Percentiles rank a stretch among this genome's conserved stretches.
These are phyloP conservation scores for Aporophyla nigra DNA, from an alignment of 2,888 invertebrate species.

Conservation along the genomic window DNA sequence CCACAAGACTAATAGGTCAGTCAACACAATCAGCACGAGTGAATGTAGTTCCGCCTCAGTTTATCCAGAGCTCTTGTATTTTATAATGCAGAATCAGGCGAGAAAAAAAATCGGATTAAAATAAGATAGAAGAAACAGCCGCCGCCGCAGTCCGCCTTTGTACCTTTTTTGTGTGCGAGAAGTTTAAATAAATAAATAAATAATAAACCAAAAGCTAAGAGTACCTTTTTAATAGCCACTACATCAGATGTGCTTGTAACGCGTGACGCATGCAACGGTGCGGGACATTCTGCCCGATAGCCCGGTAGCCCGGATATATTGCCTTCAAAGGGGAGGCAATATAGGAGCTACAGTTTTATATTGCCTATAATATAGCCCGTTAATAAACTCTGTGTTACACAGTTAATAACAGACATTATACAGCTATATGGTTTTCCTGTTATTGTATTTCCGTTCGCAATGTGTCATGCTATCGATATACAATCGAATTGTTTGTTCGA, in stretches of 20 bases:
- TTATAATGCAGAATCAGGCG: too few species aligned
- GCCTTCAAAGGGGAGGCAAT: background rate
- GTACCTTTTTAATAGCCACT: conserved; percentile 26
- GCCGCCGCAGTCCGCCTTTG: too few species aligned
- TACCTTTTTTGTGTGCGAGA: too few species aligned
- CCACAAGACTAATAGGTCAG: too few species aligned
- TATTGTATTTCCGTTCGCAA: conserved; percentile 5
- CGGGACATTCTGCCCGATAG: conserved; percentile 22
- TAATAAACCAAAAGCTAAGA: background rate
- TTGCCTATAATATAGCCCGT: conserved; percentile 10
- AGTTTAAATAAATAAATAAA: too few species aligned
- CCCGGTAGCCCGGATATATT: conserved; percentile 29
- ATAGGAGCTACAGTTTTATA: conserved; percentile 24
- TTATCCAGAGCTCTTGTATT: too few species aligned
- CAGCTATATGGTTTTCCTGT: background rate
- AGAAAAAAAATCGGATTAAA: too few species aligned
- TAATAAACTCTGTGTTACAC: conserved; percentile 16
- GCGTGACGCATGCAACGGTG: conserved; percentile 31
- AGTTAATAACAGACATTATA: conserved; percentile 27
- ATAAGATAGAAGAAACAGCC: background rate
- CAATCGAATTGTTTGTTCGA: background rate
- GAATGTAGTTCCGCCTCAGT: too few species aligned
- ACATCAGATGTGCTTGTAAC: conserved; percentile 15
- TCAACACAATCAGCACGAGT: too few species aligned
- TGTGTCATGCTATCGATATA: background rate